phyloP scores from a whole-genome alignment of 1,140 invertebrate genomes.

The Anagrus nilaparvatae region DNA sequence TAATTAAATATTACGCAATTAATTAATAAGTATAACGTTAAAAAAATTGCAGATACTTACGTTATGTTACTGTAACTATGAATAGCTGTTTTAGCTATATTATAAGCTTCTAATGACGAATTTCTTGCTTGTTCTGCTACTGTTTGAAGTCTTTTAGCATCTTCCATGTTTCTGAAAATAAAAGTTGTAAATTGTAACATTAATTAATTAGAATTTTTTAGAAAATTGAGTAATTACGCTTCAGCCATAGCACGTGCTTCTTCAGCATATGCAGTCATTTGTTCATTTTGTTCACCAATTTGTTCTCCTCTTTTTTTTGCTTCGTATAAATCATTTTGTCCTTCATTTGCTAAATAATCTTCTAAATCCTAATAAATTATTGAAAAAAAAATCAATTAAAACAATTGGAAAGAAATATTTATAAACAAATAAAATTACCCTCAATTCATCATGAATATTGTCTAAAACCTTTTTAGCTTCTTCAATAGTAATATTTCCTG shows the following conservation, averaged over 20 bases:
- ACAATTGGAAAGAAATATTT: slow-evolving; percentile 3
- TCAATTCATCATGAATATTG: slow-evolving; percentile 59
- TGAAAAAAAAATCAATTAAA: background rate
- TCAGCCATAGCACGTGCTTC: slow-evolving; percentile 74
- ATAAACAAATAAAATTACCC: slow-evolving; percentile 31
- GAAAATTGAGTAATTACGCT: slow-evolving; percentile 52
- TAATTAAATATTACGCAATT: slow-evolving; percentile 10
- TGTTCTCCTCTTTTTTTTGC: slow-evolving; percentile 73
- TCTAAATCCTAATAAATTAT: slow-evolving; percentile 48
- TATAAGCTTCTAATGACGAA: slow-evolving; percentile 69
- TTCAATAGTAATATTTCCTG: slow-evolving; percentile 59
- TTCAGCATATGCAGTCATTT: slow-evolving; percentile 83
- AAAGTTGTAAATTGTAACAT: background rate
- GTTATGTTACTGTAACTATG: slow-evolving; percentile 69
- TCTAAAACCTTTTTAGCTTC: slow-evolving; percentile 64
- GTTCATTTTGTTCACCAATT: slow-evolving; percentile 81
- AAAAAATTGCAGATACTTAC: slow-evolving; percentile 32
- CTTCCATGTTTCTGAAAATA: slow-evolving; percentile 49
- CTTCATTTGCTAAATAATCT: slow-evolving; percentile 70
- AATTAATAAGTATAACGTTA: slow-evolving; percentile 12
- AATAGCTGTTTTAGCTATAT: slow-evolving; percentile 70
- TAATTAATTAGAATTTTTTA: background rate
- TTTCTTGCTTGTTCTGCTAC: slow-evolving; percentile 73
- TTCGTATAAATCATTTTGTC: slow-evolving; percentile 61
- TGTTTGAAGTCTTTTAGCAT: slow-evolving; percentile 66